A percentile compares a stretch with the other conserved stretches of the same genome.
Evolutionary conservation across 2,888 invertebrate species (phyloP).

Genomic region (Tiphia femorata): DNA sequence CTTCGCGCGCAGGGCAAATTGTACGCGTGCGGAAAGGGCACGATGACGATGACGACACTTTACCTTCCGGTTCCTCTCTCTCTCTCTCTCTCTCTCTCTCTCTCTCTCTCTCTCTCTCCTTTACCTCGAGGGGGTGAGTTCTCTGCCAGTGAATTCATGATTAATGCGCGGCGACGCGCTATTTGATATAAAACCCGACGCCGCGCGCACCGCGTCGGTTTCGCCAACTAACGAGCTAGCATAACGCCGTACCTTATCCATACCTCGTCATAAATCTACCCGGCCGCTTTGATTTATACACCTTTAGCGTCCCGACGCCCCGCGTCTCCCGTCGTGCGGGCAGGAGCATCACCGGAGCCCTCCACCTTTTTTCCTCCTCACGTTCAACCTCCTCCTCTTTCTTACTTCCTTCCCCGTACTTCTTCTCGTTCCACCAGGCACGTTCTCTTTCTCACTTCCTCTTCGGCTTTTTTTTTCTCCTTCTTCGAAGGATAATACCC

Average conservation of each 20-base stretch:
- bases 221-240: conserved; percentile 46
- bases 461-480: conserved; percentile 12
- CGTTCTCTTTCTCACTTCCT: conserved; percentile 20
- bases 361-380: too few species aligned
- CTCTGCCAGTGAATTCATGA: conserved; percentile 43
- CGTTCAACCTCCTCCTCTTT: too few species aligned
- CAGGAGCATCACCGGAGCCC: too few species aligned
- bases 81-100: neutral
- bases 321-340: too few species aligned
- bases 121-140: too few species aligned
- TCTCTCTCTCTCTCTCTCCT: neutral
- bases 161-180: conserved; percentile 42
- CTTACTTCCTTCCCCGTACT: too few species aligned
- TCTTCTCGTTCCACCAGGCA: too few species aligned
- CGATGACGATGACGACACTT: too few species aligned
- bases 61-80: neutral
- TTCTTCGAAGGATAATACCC: too few species aligned
- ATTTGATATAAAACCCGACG: conserved; percentile 48
- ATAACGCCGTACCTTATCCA: conserved; percentile 43
- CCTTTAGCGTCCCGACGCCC: too few species aligned
- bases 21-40: too few species aligned
- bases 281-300: conserved; percentile 47
- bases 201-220: conserved; percentile 35
- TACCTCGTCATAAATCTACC: conserved; percentile 46
- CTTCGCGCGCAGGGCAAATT: too few species aligned